A percentile compares a stretch with the other conserved stretches of the same genome.
phyloP scores from a whole-genome alignment of 2,888 invertebrate genomes.

The Chironomus riparius region DNA sequence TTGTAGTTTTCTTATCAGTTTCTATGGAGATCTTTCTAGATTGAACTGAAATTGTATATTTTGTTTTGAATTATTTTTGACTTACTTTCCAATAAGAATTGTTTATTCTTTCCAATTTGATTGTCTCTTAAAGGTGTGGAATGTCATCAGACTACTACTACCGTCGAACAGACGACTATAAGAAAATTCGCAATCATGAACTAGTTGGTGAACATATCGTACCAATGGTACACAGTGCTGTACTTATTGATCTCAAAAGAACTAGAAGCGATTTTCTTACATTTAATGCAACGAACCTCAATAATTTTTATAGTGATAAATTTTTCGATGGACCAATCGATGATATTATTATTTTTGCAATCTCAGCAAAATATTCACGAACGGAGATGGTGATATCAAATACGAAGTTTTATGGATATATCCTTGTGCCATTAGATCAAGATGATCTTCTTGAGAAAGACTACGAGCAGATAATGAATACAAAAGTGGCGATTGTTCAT shows the following conservation, averaged over 20 bases:
- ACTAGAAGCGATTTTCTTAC: conserved; percentile 55
- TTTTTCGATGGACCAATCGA: conserved; percentile 72
- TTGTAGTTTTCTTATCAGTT: too few species aligned
- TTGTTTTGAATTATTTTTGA: too few species aligned
- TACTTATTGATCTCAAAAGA: conserved; percentile 64
- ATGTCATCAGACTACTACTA: conserved; percentile 82
- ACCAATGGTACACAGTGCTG: conserved; percentile 85
- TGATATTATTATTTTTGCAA: conserved; percentile 88
- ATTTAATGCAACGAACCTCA: conserved; percentile 46
- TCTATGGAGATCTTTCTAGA: too few species aligned
- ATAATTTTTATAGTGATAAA: conserved; percentile 38
- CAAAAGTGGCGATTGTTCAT: conserved; percentile 66
- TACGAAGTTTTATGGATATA: conserved; percentile 68
- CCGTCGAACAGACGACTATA: conserved; percentile 72
- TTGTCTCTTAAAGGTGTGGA: too few species aligned
- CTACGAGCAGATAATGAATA: conserved; percentile 59
- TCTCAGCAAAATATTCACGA: conserved; percentile 61
- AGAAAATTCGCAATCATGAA: conserved; percentile 61
- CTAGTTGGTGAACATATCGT: conserved; percentile 69
- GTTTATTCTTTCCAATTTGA: too few species aligned
- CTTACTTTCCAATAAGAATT: too few species aligned
- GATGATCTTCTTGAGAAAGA: conserved; percentile 56
- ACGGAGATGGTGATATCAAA: conserved; percentile 70
- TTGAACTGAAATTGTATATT: neutral
- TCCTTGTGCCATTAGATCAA: conserved; percentile 70